phyloP scores from a whole-genome alignment of 2,113 vertebrate genomes.

The Notechis scutatus region DNA sequence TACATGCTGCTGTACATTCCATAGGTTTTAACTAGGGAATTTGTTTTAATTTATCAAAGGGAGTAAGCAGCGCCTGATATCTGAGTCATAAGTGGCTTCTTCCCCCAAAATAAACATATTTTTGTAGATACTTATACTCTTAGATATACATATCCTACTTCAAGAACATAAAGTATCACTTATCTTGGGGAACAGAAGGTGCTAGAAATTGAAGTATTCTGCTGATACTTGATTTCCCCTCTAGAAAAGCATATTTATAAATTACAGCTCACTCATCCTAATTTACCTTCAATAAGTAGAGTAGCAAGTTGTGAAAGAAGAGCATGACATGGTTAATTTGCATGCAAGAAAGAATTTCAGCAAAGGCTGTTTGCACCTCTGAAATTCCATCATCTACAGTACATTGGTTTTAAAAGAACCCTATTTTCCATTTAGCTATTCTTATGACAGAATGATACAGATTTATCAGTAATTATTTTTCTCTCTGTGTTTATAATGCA shows the following conservation, averaged over 20 bases:
- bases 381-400: neutral
- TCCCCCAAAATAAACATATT: constrained; percentile 34
- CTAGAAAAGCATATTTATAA: neutral
- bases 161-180: constrained; percentile 3
- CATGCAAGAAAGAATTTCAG: neutral
- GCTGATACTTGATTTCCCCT: constrained; percentile 37
- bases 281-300: neutral
- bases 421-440: neutral
- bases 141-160: constrained; percentile 16
- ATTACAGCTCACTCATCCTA: neutral
- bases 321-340: neutral
- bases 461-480: neutral
- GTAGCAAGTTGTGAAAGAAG: neutral
- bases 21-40: constrained; percentile 48
- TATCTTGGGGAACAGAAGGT: constrained; percentile 10
- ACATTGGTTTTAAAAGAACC: neutral
- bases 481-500: neutral
- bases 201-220: constrained; percentile 42
- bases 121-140: constrained; percentile 39
- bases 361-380: neutral
- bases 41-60: neutral
- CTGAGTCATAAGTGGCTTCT: constrained; percentile 37
- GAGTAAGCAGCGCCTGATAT: constrained; percentile 38
- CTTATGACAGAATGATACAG: neutral
- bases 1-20: constrained; percentile 1